Base-by-base conservation (phyloP, 1,140 invertebrate genomes). In the Apis cerana region DNA sequence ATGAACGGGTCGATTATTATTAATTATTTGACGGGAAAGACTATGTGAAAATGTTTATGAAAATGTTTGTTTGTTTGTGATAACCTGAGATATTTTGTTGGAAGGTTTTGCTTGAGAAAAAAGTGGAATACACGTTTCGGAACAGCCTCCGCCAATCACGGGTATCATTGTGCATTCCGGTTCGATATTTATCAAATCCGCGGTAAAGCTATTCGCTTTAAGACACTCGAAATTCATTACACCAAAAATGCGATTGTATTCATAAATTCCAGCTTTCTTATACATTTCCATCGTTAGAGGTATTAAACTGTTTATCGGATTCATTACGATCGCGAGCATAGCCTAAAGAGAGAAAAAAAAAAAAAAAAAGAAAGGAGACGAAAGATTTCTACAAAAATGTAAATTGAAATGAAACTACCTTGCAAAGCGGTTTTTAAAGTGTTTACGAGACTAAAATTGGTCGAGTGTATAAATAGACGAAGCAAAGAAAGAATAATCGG, bases 111-210 rank as follows among this genome's bases (percentile, higher is more conserved):
- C 95, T 86, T 97, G 96, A 2, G 97, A 98, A 33, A 98, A 95
- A 17, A 98, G 92, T 0, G 98, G 97, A 43, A 98, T 95, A 91
- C 98, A 97, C 0, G 97, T 98, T 50, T 95, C 94, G 8, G 96
- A 95, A 58, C 96, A 96, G 89, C 97, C 96, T 59, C 97, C 98
- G n/a, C 97, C 97, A 82, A 98, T 95, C 0, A 98, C 96, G 0
- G 97, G 97, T 11, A 97, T 96, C 64, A 95, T 94, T 1, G 97
- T 96, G 80, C 96, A 95, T 89, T 96, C 94, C 0, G 97, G 96
- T 62, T 96, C 95, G 8, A 97, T 87, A 0, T 93, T 91, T 5
- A 95, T 88, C 67, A 95, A 92, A 67, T 95, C 93, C 0, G 95
- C 95, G 0, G 95, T 92, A 50, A 97, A 97, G 13, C 96, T 96